Evolutionary conservation across 2,888 invertebrate species (phyloP), one percentile per base, ranked within the genome.

Genomic region (Parthenolecanium corni): DNA sequence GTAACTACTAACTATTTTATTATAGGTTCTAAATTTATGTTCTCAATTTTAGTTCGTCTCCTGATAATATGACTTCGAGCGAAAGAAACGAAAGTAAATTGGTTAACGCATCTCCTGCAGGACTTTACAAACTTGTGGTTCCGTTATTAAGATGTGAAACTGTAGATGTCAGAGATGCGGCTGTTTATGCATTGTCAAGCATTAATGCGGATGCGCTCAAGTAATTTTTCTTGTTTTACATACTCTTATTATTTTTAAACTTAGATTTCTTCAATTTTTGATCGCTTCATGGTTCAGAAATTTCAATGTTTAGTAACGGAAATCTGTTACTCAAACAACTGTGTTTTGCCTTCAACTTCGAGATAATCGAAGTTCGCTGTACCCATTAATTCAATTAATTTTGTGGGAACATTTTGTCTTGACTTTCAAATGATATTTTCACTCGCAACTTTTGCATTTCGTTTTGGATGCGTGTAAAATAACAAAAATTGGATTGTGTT

Each of bases 131-230:
- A 76, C 79, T 94, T 68, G 84, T 95, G 12, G 89, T 94, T 64
- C 95, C 94, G 9, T 79, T 96, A 68, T 79, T 97, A 36, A 81
- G 93, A 62, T 95, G 93, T 75, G 98, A 98, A 75, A 52, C 64
- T 21, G 66, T 64, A 11, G 97, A 98, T 73, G 91, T 98, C 66
- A 78, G 96, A 65, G 96, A 97, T 75, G 87, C 94, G 1, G 92
- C 92, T 5, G 89, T 96, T 14, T 82, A 87, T 68, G 96, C 96
- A 1, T 81, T 96, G 66, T 97, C 97, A 57, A 89, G 92, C 77
- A 89, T 94, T 71, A 98, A 97, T 75, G 86, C 92, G 18, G 86
- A 89, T 68, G 93, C 95, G 9, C 81, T 97, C 66, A 93, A 93
- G 93, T 95, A 77, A 79, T 80, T 31, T 31, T 31, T 31, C 9